These are phyloP conservation scores for Anoplopoma fimbria DNA, from an alignment of 2,113 vertebrate species.

Conservation along the genomic window DNA sequence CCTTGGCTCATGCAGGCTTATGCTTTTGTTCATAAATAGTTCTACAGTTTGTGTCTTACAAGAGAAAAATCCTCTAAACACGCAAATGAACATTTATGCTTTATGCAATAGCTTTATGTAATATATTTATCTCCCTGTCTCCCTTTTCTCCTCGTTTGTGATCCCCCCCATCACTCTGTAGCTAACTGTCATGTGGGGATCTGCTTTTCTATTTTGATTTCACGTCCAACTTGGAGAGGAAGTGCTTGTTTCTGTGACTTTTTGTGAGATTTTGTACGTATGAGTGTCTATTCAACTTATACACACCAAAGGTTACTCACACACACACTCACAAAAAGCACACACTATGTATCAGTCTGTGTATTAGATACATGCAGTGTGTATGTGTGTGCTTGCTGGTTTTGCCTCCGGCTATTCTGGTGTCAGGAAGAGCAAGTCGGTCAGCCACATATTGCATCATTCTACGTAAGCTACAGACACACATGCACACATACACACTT, in stretches of 20 bases:
- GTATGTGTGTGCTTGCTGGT: constrained; percentile 16
- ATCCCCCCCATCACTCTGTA: not conserved
- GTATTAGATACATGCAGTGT: constrained; percentile 14
- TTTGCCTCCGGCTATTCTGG: constrained; percentile 53
- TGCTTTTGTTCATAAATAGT: constrained; percentile 50
- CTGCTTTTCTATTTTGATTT: constrained; percentile 28
- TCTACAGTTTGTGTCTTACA: constrained; percentile 27
- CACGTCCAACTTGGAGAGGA: not conserved
- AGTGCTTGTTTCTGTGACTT: not conserved
- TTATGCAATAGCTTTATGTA: constrained; percentile 54
- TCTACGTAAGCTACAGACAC: constrained; percentile 27
- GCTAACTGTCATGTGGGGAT: not conserved
- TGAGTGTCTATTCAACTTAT: constrained; percentile 11
- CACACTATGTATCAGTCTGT: constrained; percentile 13
- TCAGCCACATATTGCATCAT: constrained; percentile 51
- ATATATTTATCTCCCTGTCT: constrained; percentile 51
- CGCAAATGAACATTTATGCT: constrained; percentile 48
- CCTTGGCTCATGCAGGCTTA: not conserved
- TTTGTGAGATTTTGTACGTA: not conserved
- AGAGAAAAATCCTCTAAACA: constrained; percentile 41
- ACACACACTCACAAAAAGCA: not conserved
- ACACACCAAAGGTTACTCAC: constrained; percentile 27
- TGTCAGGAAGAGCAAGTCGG: constrained; percentile 53
- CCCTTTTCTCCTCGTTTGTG: constrained; percentile 9
- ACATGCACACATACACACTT: constrained; percentile 24